phyloP scores from a whole-genome alignment of 2,113 vertebrate species.

The Gavialis gangeticus region DNA sequence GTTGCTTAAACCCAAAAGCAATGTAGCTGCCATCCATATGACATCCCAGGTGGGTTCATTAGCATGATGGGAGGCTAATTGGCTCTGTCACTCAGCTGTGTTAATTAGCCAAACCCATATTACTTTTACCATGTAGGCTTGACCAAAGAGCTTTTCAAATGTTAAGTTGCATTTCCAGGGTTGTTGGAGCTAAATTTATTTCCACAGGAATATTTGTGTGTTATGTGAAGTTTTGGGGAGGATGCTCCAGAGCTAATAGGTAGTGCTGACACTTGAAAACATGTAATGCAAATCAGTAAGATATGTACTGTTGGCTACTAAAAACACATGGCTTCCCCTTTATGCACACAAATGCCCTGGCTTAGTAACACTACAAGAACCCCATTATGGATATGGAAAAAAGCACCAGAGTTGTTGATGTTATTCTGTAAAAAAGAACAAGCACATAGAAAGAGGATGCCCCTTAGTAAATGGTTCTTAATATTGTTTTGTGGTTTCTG shows the following conservation, averaged over 20 bases:
- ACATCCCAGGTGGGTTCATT: too few relatives aligned
- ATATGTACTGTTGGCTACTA: conserved; percentile 48
- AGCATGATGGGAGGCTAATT: too few relatives aligned
- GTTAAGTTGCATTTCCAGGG: conserved; percentile 9
- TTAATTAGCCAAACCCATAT: too few relatives aligned
- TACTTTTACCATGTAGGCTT: too few relatives aligned
- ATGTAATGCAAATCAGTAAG: conserved; percentile 33
- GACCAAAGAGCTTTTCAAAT: not conserved
- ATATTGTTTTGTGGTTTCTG: conserved; percentile 18
- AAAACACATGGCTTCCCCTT: conserved; percentile 19
- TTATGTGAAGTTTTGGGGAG: not conserved
- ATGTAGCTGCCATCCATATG: too few relatives aligned
- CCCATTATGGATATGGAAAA: not conserved
- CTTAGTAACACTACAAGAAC: conserved; percentile 10
- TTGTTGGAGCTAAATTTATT: not conserved
- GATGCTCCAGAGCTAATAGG: not conserved
- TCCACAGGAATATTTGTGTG: not conserved
- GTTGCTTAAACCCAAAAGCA: too few relatives aligned
- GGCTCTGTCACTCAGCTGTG: too few relatives aligned
- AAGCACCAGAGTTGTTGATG: conserved; percentile 17
- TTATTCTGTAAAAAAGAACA: not conserved
- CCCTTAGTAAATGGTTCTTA: conserved; percentile 22
- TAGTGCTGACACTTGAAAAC: conserved; percentile 23
- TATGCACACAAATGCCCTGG: conserved; percentile 35
- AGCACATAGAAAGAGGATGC: not conserved